phyloP scores from a whole-genome alignment of 92 coral and sea anemone genomes.

The Diadumene lineata region DNA sequence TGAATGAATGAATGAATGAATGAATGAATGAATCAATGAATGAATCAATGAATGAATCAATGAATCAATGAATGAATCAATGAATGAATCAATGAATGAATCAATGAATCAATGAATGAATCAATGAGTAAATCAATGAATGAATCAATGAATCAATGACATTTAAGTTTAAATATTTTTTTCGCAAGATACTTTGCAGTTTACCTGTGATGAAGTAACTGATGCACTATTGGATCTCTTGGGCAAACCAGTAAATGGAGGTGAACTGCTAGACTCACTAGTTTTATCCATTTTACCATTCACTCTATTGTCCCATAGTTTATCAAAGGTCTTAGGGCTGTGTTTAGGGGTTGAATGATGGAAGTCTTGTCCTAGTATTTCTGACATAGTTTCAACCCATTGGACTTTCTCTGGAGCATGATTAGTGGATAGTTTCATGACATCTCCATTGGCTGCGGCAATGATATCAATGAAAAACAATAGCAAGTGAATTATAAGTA shows the following conservation, averaged over 20 bases:
- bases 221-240: conserved; percentile 61
- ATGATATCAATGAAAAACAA: neutral
- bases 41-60: too few species aligned
- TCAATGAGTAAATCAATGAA: too few species aligned
- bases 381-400: conserved; percentile 86
- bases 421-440: conserved; percentile 88
- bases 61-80: too few species aligned
- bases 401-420: conserved; percentile 87
- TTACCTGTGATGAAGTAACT: neutral
- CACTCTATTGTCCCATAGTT: conserved; percentile 77
- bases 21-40: too few species aligned
- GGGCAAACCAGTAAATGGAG: conserved; percentile 61
- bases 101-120: too few species aligned
- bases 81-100: too few species aligned
- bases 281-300: conserved; percentile 62
- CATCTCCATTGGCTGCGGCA: conserved; percentile 68
- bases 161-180: too few species aligned
- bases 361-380: conserved; percentile 66
- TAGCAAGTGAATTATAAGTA: too few species aligned
- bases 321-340: conserved; percentile 59
- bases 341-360: conserved; percentile 49
- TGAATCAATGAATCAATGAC: too few species aligned
- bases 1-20: too few species aligned
- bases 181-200: too few species aligned
- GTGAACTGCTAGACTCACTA: conserved; percentile 73